Conservation (phyloP, 2,797 vertebrate species). For the Mormyrops attenuatus region DNA sequence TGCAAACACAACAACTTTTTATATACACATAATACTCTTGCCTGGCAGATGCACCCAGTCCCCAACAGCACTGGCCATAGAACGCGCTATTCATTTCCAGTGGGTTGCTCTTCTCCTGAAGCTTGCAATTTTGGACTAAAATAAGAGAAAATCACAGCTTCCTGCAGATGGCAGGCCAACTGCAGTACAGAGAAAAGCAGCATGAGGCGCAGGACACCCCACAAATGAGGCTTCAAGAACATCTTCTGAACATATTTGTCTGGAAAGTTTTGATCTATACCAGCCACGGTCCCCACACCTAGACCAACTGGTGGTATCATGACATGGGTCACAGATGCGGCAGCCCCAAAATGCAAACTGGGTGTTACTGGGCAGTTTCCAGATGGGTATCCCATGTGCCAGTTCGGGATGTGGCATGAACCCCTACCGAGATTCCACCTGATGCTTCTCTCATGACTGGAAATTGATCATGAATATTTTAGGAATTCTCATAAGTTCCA, state of each 20-base stretch:
- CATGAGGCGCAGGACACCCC: background rate
- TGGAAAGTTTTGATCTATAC: background rate
- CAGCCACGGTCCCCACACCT: background rate
- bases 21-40: background rate
- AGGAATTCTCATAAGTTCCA: slow-evolving; percentile 19
- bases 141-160: slow-evolving; percentile 31
- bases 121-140: slow-evolving; percentile 31
- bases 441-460: background rate
- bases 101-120: slow-evolving; percentile 17
- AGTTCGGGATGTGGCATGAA: background rate
- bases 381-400: background rate
- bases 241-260: slow-evolving; percentile 7
- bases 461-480: slow-evolving; percentile 27
- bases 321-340: background rate
- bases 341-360: background rate
- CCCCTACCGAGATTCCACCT: background rate
- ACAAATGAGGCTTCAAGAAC: slow-evolving; percentile 12
- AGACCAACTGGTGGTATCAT: background rate
- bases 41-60: background rate
- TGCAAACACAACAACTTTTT: background rate
- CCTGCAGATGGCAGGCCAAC: slow-evolving; percentile 13
- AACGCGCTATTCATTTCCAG: slow-evolving; percentile 16
- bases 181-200: background rate
- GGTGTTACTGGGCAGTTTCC: background rate
- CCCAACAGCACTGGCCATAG: background rate